Percentiles rank a stretch among this genome's conserved stretches.
These are phyloP conservation scores for Ectropis grisescens DNA, from an alignment of 1,140 invertebrate species.

Conservation along the genomic window DNA sequence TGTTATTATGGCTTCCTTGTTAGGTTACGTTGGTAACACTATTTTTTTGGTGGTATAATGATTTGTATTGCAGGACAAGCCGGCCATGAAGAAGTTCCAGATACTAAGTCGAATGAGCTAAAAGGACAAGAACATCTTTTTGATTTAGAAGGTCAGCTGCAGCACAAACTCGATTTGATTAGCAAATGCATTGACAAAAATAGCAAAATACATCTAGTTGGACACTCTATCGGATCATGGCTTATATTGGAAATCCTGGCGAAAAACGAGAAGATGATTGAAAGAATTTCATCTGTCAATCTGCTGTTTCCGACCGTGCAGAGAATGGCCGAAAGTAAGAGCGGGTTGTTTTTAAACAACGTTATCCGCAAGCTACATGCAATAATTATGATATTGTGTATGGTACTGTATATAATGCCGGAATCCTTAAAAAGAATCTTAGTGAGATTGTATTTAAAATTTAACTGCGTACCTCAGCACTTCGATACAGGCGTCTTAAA, in stretches of 20 bases:
- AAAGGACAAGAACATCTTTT: slow-evolving; percentile 32
- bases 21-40: too few relatives aligned
- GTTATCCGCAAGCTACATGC: slow-evolving; percentile 24
- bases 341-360: slow-evolving; percentile 40
- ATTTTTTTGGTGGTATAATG: too few relatives aligned
- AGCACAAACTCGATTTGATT: slow-evolving; percentile 46
- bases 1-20: too few relatives aligned
- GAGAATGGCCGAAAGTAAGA: slow-evolving; percentile 40
- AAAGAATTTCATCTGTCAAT: slow-evolving; percentile 32
- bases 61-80: slow-evolving; percentile 39
- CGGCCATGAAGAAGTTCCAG: slow-evolving; percentile 38
- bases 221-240: slow-evolving; percentile 59
- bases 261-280: slow-evolving; percentile 21
- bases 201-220: slow-evolving; percentile 47
- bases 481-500: slow-evolving; percentile 24
- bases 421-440: slow-evolving; percentile 18
- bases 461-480: slow-evolving; percentile 27
- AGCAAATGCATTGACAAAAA: slow-evolving; percentile 35
- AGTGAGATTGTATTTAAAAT: slow-evolving; percentile 32
- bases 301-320: slow-evolving; percentile 55
- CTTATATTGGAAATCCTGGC: slow-evolving; percentile 40
- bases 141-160: slow-evolving; percentile 41
- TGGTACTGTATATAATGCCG: slow-evolving; percentile 29
- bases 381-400: slow-evolving; percentile 27
- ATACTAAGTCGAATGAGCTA: slow-evolving; percentile 18